Evolutionary conservation across 2,797 vertebrate species (phyloP), one percentile per base, ranked within the genome.

Genomic region (Anolis apletophallus): DNA sequence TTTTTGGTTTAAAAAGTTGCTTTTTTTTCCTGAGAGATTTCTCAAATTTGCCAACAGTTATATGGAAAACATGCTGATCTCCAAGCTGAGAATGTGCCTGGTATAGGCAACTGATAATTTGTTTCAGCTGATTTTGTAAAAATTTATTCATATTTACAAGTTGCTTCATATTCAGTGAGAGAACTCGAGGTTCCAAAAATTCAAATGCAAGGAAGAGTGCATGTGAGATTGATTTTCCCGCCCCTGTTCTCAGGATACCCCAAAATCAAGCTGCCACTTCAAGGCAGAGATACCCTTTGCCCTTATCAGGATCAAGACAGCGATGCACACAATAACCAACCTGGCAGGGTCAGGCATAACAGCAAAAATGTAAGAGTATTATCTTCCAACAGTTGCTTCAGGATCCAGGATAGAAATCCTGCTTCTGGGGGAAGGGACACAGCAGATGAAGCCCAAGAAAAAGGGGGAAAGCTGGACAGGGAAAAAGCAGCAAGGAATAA

Each of bases 321-420:
- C 29, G 19, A 36, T 55, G 9, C 1, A 26, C 26, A n/a, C 67
- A 19, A 26, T 19, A 71, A 32, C 68, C 3, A 93, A 98, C 98
- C 97, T 96, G 95, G 94, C 91, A 96, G 93, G 0, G 95, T 95
- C 89, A 98, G 92, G 50, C 93, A 96, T 90, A 97, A 96, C 91
- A 98, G 94, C 79, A 98, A 92, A 29, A 94, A 91, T 0, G 94
- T 97, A 89, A 94, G 95, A 79, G 94, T 96, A 93, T 97, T 98
- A 91, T 97, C 97, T 81, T 93, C 94, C 76, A 98, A 92, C 59
- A 97, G 95, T 3, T 85, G 91, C 61, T 92, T 92, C 0, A 98
- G 23, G 0, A 98, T 93, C 92, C 96, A 93, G 26, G 95, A 94
- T 80, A 97, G 94, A 86, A 96, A 95, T 46, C 78, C 84, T 12